phyloP scores from a whole-genome alignment of 2,113 vertebrate species.

The Emydura subglobosa region DNA sequence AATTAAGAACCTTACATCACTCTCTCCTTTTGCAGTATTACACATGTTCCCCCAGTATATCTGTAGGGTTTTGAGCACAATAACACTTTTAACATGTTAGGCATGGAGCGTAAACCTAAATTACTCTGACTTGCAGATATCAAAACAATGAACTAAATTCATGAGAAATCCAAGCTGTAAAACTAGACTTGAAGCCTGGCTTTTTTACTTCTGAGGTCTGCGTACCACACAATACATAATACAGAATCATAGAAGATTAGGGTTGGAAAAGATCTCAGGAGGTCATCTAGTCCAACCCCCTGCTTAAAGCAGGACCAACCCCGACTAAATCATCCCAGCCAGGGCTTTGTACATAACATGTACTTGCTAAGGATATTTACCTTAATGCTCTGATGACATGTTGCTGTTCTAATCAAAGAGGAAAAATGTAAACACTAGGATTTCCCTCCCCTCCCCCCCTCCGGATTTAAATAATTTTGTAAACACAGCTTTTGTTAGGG shows the following conservation, averaged over 20 bases:
- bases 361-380: not conserved
- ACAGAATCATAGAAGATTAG: no score
- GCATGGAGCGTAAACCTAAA: slow-evolving; percentile 47
- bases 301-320: no score
- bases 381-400: not conserved
- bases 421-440: not conserved
- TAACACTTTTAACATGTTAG: slow-evolving; percentile 64
- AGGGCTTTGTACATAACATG: not conserved
- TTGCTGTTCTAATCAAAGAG: slow-evolving; percentile 26
- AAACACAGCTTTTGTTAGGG: slow-evolving; percentile 24
- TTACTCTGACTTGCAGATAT: slow-evolving; percentile 52
- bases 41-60: slow-evolving; percentile 47
- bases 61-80: slow-evolving; percentile 54
- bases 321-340: no score
- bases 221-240: not conserved
- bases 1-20: slow-evolving; percentile 39
- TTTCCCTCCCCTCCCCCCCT: not conserved
- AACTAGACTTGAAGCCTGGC: slow-evolving; percentile 23
- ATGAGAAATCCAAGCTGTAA: slow-evolving; percentile 47
- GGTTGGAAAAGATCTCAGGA: no score
- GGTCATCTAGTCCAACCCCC: no score
- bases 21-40: slow-evolving; percentile 34
- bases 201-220: not conserved
- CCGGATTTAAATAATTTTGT: slow-evolving; percentile 45
- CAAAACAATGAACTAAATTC: slow-evolving; percentile 48